Conservation (phyloP, 2,797 vertebrate genomes). For the Chelon labrosus region DNA sequence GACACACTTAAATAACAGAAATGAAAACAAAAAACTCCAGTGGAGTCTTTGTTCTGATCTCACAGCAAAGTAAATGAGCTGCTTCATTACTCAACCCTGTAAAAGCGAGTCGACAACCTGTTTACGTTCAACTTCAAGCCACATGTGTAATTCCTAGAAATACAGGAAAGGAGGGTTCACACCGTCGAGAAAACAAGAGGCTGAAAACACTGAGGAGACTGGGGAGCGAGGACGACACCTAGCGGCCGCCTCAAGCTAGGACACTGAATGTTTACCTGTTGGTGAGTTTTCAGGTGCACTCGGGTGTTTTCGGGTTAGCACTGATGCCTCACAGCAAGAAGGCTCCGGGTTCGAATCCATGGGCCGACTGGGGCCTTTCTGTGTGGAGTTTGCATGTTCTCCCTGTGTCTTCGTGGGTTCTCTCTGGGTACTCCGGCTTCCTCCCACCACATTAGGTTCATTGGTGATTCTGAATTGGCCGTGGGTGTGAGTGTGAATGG, state of each 20-base stretch:
- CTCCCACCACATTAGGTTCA: too few species aligned
- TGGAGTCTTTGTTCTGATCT: not conserved
- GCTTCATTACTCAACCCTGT: accelerated
- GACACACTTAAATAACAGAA: not conserved
- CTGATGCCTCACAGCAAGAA: too few species aligned
- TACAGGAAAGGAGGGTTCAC: conserved; percentile 16
- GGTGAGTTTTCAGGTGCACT: too few species aligned
- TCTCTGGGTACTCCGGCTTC: too few species aligned
- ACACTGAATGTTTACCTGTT: not conserved
- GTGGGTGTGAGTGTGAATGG: too few species aligned
- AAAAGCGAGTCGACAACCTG: conserved; percentile 16
- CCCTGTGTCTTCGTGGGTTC: too few species aligned
- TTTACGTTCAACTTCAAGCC: conserved; percentile 33
- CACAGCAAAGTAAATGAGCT: not conserved
- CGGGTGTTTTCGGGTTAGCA: not conserved
- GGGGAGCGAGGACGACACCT: conserved; percentile 47
- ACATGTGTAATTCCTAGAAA: conserved; percentile 54
- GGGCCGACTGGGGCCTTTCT: too few species aligned
- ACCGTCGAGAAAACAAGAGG: not conserved
- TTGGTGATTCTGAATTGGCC: too few species aligned
- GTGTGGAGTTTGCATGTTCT: too few species aligned
- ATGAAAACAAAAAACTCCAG: not conserved
- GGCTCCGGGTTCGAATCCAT: too few species aligned
- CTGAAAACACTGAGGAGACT: not conserved
- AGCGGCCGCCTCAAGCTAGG: conserved; percentile 26